Base-by-base conservation (phyloP, 2,888 invertebrate genomes). In the Nesidiocoris tenuis region DNA sequence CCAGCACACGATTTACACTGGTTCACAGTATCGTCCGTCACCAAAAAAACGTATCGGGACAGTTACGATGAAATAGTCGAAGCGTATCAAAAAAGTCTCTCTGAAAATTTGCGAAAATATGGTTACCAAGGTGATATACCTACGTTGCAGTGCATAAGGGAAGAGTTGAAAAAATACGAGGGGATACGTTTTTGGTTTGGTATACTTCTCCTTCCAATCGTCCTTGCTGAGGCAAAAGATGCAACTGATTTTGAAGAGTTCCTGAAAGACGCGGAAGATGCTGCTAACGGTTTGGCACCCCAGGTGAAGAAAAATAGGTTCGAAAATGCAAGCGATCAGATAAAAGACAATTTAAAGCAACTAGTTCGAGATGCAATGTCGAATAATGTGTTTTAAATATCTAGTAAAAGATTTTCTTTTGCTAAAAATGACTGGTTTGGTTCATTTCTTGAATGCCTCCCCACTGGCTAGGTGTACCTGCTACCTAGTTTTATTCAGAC, bases 121-220 rank as follows among this genome's bases (percentile, higher is more conserved):
- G 56, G 70, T 9, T 70, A 57, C 17, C n/a, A 18, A n/a, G 25
- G 25, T 59, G 59, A 59, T 9, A 59, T 17, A 18, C 59, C 59
- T 5, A 9, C 59, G n/a, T 3, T 16, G 3, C 59, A 59, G n/a
- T 59, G 2, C 19, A 59, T 59, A n/a, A 2, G 21, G 22, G 16
- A 22, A 9, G 63, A 63, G 16, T 7, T 63, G 18, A 16, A 63
- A 63, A 63, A 59, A 59, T 59, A 59, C n/a, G n/a, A 59, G 3
- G n/a, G 3, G 17, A 16, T 59, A n/a, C 19, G 5, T 59, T 59
- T 59, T 59, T n/a, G n/a, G 59, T 59, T 9, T n/a, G 59, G 7
- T 9, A 17, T n/a, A 18, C 3, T 59, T 18, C 59, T 59, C 2
- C 7, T 18, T 3, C 17, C 59, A n/a, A n/a, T 18, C 19, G 59